Evolutionary conservation across 2,888 invertebrate species (phyloP), one percentile per base, ranked within the genome.

Genomic region (Thera britannica): DNA sequence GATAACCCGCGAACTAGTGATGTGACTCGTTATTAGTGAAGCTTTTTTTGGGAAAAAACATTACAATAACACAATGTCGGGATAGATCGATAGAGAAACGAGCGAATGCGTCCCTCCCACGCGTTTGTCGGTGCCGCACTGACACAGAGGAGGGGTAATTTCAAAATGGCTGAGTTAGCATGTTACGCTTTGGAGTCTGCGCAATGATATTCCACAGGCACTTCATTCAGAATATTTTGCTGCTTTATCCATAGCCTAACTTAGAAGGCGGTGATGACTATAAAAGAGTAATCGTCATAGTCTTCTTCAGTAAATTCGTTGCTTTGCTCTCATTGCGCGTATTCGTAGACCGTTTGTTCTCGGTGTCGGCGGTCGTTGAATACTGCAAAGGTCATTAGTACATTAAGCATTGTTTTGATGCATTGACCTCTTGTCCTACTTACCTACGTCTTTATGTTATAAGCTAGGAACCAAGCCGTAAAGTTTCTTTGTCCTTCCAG

Each of bases 1-100:
- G 80, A 68, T 62, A 83, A 86, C 83, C 84, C 80, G 69, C 72
- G 78, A 86, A 84, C 78, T 75, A 77, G 68, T 70, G 65, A 65
- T 72, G 72, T 68, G 74, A 79, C 72, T 72, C 63, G 83, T 83
- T 86, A 85, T 86, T 85, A 79, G 77, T 82, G 76, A 84, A 83
- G 86, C 85, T 89, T 88, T 52, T 87, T 75, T 72, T 66, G 70
- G 77, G 9, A 85, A 89, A 90, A 89, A 90, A 89, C 86, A 86
- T 81, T 79, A 86, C 84, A 88, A 87, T 86, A 89, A 89, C 87
- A 88, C 83, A 76, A 65, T 77, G 75, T 75, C 80, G 65, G 54
- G 55, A 58, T 69, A 78, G 82, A 88, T 90, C 89, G 82, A 90
- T 90, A 85, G 68, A 74, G 68, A 64, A 75, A 77, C 80, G 80